A percentile compares a stretch with the other conserved stretches of the same genome.
These are phyloP conservation scores for Anser cygnoides DNA, from an alignment of 2,113 vertebrate genomes.

Conservation along the genomic window DNA sequence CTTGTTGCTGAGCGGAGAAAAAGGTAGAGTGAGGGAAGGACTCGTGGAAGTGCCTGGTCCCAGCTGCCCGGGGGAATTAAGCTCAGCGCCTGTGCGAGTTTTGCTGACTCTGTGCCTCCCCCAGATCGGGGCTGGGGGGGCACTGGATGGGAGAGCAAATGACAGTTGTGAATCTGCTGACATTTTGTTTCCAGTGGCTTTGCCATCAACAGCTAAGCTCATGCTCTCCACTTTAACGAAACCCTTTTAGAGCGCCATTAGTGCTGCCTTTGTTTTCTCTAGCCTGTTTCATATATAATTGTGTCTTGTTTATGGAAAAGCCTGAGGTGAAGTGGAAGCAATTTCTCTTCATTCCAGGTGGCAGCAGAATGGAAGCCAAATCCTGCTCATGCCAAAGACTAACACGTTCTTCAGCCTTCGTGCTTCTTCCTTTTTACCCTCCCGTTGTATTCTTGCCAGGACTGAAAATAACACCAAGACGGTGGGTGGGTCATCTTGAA, in stretches of 20 bases:
- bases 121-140: accelerated
- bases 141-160: background rate
- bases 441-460: background rate
- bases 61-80: constrained; percentile 30
- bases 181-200: constrained; percentile 33
- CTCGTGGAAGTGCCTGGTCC: background rate
- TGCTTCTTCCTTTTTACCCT: background rate
- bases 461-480: background rate
- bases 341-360: constrained; percentile 57
- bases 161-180: constrained; percentile 58
- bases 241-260: constrained; percentile 29
- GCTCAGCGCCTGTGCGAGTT: background rate
- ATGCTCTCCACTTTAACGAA: constrained; percentile 12
- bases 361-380: constrained; percentile 43
- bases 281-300: constrained; percentile 9
- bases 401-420: background rate
- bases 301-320: constrained; percentile 49
- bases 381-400: background rate
- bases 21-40: background rate
- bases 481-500: background rate
- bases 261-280: constrained; percentile 45
- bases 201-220: constrained; percentile 25
- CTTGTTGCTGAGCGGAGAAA: background rate
- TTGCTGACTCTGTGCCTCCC: constrained; percentile 20
- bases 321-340: constrained; percentile 59